Base-by-base conservation (phyloP, 2,888 invertebrate genomes). In the Argyresthia goedartella region DNA sequence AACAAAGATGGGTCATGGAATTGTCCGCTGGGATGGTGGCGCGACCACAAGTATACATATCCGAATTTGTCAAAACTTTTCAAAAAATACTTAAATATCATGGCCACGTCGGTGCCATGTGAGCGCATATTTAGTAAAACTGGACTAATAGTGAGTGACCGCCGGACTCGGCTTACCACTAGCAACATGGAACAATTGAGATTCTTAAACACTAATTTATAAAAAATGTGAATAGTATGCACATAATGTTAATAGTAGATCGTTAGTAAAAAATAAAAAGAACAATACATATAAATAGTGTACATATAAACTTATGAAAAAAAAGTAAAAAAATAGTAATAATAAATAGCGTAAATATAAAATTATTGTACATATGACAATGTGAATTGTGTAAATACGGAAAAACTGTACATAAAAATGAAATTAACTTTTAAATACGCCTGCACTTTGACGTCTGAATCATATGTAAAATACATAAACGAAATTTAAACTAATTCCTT, bases 21-120 rank as follows among this genome's bases (percentile, higher is more conserved):
- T 50, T 59, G 58, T 44, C 59, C 59, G 6, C 42, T 60, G n/a
- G 45, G 59, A 49, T 62, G 60, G 60, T 60, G 60, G 59, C 52
- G 52, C 11, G 1, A 35, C n/a, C 9, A 48, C 33, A 9, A 11
- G 11, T 25, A 33, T 25, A 14, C 13, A 9, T 48, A 48, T 16
- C 48, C 48, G 9, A 48, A 48, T 16, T 9, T 48, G 9, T 13
- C 48, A 9, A 48, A n/a, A 33, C 34, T 48, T 16, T 13, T 45
- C 8, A 8, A 9, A 10, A 48, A 13, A 48, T 33, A 48, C 16
- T 35, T 3, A 8, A 48, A 48, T 15, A 48, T 48, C 8, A 48
- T 48, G 48, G 48, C 48, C 8, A 48, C 48, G 16, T 48, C 33
- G 8, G 48, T 48, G 9, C 48, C 48, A 13, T 48, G 48, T 35